These are phyloP conservation scores for Diloba caeruleocephala DNA, from an alignment of 2,888 invertebrate genomes.

Conservation along the genomic window DNA sequence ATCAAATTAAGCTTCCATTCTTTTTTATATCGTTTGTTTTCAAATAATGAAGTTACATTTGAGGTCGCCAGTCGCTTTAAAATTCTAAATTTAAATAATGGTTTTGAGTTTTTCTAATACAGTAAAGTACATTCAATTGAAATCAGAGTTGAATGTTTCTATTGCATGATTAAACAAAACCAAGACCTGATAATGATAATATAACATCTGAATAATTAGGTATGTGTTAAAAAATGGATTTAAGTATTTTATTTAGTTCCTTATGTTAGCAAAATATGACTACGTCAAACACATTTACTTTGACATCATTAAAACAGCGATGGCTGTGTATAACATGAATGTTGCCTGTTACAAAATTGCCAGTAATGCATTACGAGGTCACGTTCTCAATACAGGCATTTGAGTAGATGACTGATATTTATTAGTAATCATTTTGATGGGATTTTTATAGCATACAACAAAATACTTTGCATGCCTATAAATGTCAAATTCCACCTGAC, in stretches of 20 bases:
- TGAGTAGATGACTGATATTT: constrained; percentile 53
- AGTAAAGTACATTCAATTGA: too few relatives aligned
- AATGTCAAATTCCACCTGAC: constrained; percentile 16
- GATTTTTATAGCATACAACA: constrained; percentile 43
- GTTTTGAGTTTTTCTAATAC: too few relatives aligned
- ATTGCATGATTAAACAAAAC: too few relatives aligned
- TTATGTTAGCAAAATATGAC: not conserved
- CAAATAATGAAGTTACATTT: constrained; percentile 7
- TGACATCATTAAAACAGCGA: constrained; percentile 17
- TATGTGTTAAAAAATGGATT: too few relatives aligned
- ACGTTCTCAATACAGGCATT: constrained; percentile 51
- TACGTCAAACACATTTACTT: not conserved
- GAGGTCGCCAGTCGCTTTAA: not conserved
- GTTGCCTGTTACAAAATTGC: constrained; percentile 50
- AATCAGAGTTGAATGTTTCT: too few relatives aligned
- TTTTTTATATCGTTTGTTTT: constrained; percentile 19
- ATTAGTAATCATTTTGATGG: constrained; percentile 51
- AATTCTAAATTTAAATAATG: too few relatives aligned
- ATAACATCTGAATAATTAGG: too few relatives aligned
- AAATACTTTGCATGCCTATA: constrained; percentile 31
- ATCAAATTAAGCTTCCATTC: constrained; percentile 33
- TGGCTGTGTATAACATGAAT: constrained; percentile 19
- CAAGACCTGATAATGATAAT: too few relatives aligned
- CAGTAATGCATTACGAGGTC: constrained; percentile 56
- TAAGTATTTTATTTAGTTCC: too few relatives aligned